phyloP scores from a whole-genome alignment of 1,140 invertebrate species.

The Metaphire vulgaris region DNA sequence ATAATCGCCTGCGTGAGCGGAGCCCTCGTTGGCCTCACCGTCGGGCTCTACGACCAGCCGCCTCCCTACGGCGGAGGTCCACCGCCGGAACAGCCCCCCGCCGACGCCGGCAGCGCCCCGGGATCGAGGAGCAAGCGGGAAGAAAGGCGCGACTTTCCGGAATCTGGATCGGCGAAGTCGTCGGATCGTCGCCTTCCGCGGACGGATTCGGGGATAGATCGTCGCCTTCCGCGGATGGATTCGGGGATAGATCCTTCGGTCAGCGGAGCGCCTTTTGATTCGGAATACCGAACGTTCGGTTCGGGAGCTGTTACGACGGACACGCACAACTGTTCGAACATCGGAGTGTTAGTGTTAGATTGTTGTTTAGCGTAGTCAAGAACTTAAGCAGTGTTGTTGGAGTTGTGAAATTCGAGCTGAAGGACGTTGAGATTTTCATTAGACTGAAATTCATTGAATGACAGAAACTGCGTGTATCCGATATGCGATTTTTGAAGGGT shows the following conservation, averaged over 20 bases:
- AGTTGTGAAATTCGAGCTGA: no score
- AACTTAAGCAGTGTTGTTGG: no score
- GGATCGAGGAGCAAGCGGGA: not conserved
- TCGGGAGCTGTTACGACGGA: conserved; percentile 17
- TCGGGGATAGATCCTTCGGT: not conserved
- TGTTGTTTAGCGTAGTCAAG: no score
- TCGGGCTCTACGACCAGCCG: not conserved
- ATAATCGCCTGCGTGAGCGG: not conserved
- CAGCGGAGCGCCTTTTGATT: not conserved
- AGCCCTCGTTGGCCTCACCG: not conserved
- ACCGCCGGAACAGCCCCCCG: not conserved
- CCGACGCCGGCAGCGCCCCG: no score
- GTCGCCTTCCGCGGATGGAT: not conserved
- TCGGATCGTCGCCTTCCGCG: not conserved
- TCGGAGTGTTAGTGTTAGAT: conserved; percentile 16
- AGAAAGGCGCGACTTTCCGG: not conserved
- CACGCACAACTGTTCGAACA: conserved; percentile 9
- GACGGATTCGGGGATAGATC: not conserved
- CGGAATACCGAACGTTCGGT: conserved; percentile 5
- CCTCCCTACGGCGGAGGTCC: not conserved
- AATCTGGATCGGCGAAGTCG: not conserved
- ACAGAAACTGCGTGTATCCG: no score
- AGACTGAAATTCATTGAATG: no score
- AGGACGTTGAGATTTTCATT: no score
- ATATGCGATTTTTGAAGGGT: no score